Percentiles rank a stretch among this genome's conserved stretches.
Evolutionary conservation across 2,888 invertebrate species (phyloP).

Genomic region (Pandemis corylana): DNA sequence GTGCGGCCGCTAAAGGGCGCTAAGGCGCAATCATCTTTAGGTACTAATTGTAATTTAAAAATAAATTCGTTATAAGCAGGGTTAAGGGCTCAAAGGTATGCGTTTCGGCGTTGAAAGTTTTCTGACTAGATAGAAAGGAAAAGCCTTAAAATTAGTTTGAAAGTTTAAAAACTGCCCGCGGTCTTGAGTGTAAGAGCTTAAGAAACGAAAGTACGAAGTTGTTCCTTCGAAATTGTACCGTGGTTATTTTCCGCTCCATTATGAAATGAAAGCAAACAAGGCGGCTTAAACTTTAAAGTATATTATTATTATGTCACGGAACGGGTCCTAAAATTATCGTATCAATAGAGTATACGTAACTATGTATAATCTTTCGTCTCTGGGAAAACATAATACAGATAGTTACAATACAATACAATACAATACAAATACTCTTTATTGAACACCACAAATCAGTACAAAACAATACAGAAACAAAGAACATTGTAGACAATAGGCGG

Average conservation of each 20-base stretch:
- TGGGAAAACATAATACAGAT: no score
- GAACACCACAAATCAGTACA: no score
- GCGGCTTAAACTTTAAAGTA: not conserved
- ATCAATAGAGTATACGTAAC: not conserved
- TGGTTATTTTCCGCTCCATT: not conserved
- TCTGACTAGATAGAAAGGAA: no score
- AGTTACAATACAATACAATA: no score
- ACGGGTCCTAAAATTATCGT: not conserved
- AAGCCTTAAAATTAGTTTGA: not conserved
- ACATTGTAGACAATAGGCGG: no score
- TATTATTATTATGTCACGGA: not conserved
- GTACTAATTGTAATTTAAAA: slow-evolving; percentile 1
- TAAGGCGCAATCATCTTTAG: slow-evolving; percentile 19
- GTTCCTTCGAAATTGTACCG: not conserved
- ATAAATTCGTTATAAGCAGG: no score
- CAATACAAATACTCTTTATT: no score
- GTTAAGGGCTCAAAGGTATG: no score
- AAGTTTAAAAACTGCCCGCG: not conserved
- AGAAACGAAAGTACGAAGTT: not conserved
- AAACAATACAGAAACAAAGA: no score
- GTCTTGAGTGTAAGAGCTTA: not conserved
- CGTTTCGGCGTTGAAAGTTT: no score
- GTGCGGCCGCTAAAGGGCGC: slow-evolving; percentile 32
- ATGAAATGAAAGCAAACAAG: not conserved
- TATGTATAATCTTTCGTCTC: no score